Percentiles rank a stretch among this genome's conserved stretches.
phyloP scores from a whole-genome alignment of 2,797 vertebrate genomes.

The Labeo calbasu region DNA sequence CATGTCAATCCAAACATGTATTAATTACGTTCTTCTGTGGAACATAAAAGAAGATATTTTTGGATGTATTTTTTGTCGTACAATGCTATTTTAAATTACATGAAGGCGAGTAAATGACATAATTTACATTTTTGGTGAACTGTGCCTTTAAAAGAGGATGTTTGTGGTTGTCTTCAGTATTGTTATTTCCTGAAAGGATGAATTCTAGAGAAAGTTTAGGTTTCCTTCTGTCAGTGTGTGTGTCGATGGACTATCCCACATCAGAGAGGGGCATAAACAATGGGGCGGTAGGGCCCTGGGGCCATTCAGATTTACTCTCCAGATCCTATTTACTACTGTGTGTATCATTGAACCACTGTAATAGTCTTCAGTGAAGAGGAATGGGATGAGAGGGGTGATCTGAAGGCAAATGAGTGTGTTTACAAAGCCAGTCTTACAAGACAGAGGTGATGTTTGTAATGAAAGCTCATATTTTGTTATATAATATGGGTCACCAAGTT shows the following conservation, averaged over 20 bases:
- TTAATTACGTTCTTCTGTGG: too few relatives aligned
- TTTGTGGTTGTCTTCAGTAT: neutral
- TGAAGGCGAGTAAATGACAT: neutral
- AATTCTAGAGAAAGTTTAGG: conserved; percentile 4
- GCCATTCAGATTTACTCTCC: conserved; percentile 7
- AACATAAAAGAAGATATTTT: neutral
- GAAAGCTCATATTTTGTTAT: too few relatives aligned
- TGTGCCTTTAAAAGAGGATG: too few relatives aligned
- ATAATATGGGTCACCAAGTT: neutral
- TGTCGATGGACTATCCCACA: conserved; percentile 7
- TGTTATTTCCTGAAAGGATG: conserved; percentile 11
- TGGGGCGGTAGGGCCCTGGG: neutral
- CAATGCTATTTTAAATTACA: neutral
- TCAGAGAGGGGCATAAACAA: conserved; percentile 14
- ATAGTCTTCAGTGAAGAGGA: conserved; percentile 33
- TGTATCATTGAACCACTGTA: conserved; percentile 8
- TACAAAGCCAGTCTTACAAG: neutral
- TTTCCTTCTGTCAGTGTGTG: conserved; percentile 23
- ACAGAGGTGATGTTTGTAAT: neutral
- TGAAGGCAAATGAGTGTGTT: conserved; percentile 8
- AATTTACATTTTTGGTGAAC: neutral
- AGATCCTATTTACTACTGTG: neutral
- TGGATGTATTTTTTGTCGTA: neutral
- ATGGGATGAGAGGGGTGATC: conserved; percentile 5
- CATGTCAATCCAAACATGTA: neutral